Base-by-base conservation (phyloP, 2,113 vertebrate genomes). In the Pelodiscus sinensis region DNA sequence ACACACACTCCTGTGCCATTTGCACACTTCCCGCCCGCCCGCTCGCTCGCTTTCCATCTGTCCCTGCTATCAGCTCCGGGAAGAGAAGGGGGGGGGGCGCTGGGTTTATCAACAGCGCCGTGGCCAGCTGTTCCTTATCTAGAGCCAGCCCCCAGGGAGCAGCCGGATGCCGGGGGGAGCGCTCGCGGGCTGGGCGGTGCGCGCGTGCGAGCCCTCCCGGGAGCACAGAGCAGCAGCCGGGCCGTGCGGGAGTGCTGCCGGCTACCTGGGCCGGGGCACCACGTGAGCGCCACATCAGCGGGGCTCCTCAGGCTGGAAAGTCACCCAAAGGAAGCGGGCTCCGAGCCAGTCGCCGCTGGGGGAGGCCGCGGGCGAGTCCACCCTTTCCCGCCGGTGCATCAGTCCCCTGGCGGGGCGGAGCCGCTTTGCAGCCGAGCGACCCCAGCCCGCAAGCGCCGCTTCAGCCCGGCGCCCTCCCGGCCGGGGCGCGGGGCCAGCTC, bases 271-370 rank as follows among this genome's bases (percentile, higher is more conserved):
- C 96, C 75, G 75, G 92, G 89, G 62, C 10, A 54, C 92, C 96
- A 97, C 97, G 97, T 97, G 97, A 98, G 94, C 88, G 96, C 98
- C 97, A 97, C 97, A 96, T 98, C 97, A 97, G 91, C 97, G 82
- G 86, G 35, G 91, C 94, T 89, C 86, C 85, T 92, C 82, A 35
- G 82, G 27, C 24, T 27, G 87, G 38, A 62, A 2, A 95, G 93
- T 12, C 25, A 82, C 54, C 38, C 91, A n/a, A 3, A 68, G 94
- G 73, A 84, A 86, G 24, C 87, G 52, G 94, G 93, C 85, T 73
- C 85, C 75, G 24, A 3, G 21, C 19, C 4, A 4, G 29, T 9
- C 8, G 75, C 55, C 9, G 58, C 52, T 10, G 31, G 16, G 31
- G 29, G 24, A 57, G 81, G 60, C 65, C 31, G 85, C 71, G 4